Base-by-base conservation (phyloP, 2,113 vertebrate species). In the Trinectes maculatus region DNA sequence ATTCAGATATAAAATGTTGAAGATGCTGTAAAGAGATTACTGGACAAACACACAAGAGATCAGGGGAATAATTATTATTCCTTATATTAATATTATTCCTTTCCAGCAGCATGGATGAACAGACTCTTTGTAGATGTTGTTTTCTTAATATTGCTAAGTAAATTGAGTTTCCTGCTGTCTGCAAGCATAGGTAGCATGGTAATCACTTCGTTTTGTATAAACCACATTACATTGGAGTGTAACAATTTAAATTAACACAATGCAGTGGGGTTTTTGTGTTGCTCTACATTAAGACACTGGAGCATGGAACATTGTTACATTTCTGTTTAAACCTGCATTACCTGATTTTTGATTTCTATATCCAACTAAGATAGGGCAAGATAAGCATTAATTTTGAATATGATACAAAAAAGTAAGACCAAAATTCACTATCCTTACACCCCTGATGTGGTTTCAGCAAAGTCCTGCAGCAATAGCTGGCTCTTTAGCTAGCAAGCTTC, bases 171-270 rank as follows among this genome's bases (percentile, higher is more conserved):
- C 51, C 62, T 39, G 54, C 64, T 19, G 24, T 54, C 59, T 69
- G 55, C 21, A 2, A 37, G 47, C 64, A 40, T 33, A 53, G 53
- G 39, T 53, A 71, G 33, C 55, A 25, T n/a, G 33, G 13, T 65
- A 68, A 81, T 71, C 12, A 18, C 48, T 18, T 49, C 51, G n/a
- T 42, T 60, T 58, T 72, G 42, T 48, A 12, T 1, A 19, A 56
- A 53, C 24, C 11, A 33, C 63, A 68, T 31, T 26, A 31, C 49
- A 60, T 22, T 48, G 19, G 33, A 34, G 62, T 54, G 46, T 33
- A 66, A 61, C 57, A 29, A 67, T 79, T 75, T 13, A 9, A 31
- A 77, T 80, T 74, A 48, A 11, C 54, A 58, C 33, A 36, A 26
- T 2, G 10, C 18, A 28, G n/a, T 26, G 43, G 19, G 51, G 0